A percentile compares a stretch with the other conserved stretches of the same genome.
These are phyloP conservation scores for Corythoichthys intestinalis DNA, from an alignment of 2,113 vertebrate species.

Conservation along the genomic window DNA sequence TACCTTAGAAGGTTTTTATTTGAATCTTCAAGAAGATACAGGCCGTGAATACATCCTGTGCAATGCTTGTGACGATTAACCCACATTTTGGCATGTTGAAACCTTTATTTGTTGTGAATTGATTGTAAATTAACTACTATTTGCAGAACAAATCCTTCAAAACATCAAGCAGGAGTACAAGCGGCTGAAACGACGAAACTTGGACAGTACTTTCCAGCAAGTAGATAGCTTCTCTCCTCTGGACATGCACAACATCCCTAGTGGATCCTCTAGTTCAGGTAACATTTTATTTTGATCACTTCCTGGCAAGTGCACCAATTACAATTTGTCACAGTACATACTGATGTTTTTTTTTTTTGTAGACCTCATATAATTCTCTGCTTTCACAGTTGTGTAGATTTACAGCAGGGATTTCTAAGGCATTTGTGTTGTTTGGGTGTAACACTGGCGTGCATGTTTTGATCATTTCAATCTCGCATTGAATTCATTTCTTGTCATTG, in stretches of 20 bases:
- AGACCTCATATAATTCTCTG: too few species aligned
- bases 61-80: neutral
- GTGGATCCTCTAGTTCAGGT: conserved; percentile 65
- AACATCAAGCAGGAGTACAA: conserved; percentile 99
- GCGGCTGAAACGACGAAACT: conserved; percentile 92
- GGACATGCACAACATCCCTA: conserved; percentile 81
- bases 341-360: too few species aligned
- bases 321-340: neutral
- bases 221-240: conserved; percentile 85
- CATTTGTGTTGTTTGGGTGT: too few species aligned
- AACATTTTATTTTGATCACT: neutral
- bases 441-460: too few species aligned
- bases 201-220: conserved; percentile 87
- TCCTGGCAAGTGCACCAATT: neutral
- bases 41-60: neutral
- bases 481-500: too few species aligned
- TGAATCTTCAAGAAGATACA: neutral
- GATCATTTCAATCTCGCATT: too few species aligned
- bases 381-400: too few species aligned
- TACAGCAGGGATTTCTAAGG: too few species aligned
- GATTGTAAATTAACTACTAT: too few species aligned
- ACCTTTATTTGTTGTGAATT: neutral
- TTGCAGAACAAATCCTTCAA: conserved; percentile 91
- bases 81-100: neutral
- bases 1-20: neutral